Evolutionary conservation across 2,888 invertebrate genomes (phyloP).

Genomic region (Volucella bombylans): DNA sequence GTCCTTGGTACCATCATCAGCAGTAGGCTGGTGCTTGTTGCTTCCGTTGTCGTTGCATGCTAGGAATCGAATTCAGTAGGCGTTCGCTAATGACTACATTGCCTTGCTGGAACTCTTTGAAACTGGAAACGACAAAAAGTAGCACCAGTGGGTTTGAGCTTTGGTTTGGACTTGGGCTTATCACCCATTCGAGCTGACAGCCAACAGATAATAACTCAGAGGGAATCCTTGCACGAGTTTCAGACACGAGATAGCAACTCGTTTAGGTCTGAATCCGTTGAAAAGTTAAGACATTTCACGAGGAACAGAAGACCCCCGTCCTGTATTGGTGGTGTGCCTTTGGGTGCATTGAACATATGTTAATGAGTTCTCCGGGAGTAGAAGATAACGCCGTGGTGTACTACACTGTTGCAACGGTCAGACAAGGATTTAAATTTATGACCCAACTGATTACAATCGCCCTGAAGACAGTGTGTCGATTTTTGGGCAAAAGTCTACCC

Average conservation of each 20-base stretch:
- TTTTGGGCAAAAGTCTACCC: constrained; percentile 13
- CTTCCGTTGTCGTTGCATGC: constrained; percentile 18
- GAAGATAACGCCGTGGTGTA: constrained; percentile 19
- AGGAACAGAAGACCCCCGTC: not conserved
- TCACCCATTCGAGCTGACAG: constrained; percentile 58
- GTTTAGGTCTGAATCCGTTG: constrained; percentile 2
- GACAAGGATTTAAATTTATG: constrained; percentile 41
- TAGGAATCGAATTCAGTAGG: constrained; percentile 59
- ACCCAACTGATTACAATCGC: constrained; percentile 59
- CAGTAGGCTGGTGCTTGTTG: not conserved
- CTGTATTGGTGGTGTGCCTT: not conserved
- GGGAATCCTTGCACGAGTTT: constrained; percentile 34
- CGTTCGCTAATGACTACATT: constrained; percentile 66
- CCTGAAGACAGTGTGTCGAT: constrained; percentile 52
- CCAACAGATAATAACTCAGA: constrained; percentile 46
- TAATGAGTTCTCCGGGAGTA: constrained; percentile 55
- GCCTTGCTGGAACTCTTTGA: not conserved
- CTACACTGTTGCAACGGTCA: constrained; percentile 10
- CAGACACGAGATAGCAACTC: constrained; percentile 34
- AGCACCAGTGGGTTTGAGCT: not conserved
- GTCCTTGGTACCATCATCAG: constrained; percentile 56
- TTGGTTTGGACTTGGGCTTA: constrained; percentile 20
- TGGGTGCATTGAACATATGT: constrained; percentile 47
- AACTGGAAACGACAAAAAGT: constrained; percentile 44
- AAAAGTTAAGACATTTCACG: constrained; percentile 53